Evolutionary conservation across 92 coral and sea anemone species (phyloP).

Genomic region (Heteractis magnifica): DNA sequence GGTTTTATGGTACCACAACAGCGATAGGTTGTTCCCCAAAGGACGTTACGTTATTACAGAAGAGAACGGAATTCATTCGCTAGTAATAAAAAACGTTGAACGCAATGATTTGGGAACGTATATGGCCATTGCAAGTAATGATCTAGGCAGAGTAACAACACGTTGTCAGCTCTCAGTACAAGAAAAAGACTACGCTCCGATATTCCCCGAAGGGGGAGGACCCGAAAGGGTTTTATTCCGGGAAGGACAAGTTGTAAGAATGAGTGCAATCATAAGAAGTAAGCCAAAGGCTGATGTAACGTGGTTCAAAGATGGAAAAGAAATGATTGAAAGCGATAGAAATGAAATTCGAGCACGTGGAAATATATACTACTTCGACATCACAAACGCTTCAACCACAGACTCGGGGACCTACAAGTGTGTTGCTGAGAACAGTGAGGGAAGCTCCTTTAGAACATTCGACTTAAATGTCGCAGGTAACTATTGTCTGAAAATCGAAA

Average conservation of each 20-base stretch:
- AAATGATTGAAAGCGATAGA: conserved; percentile 51
- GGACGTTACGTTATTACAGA: conserved; percentile 56
- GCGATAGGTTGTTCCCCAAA: conserved; percentile 40
- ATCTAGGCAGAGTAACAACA: conserved; percentile 62
- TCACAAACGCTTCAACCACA: conserved; percentile 44
- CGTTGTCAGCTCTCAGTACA: conserved; percentile 70
- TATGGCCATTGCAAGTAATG: conserved; percentile 71
- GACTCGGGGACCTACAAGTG: conserved; percentile 76
- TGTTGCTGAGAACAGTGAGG: conserved; percentile 64
- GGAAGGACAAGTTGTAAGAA: conserved; percentile 67
- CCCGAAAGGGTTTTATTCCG: conserved; percentile 51
- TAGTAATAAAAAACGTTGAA: conserved; percentile 58
- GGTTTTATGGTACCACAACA: conserved; percentile 72
- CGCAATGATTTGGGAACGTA: conserved; percentile 76
- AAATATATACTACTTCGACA: conserved; percentile 49
- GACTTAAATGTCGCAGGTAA: conserved; percentile 68
- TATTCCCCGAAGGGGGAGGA: conserved; percentile 49
- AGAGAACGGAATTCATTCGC: conserved; percentile 55
- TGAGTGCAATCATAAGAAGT: conserved; percentile 63
- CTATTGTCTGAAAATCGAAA: no score
- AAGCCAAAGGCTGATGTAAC: conserved; percentile 58
- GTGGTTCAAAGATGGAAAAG: conserved; percentile 80
- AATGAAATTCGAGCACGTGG: conserved; percentile 59
- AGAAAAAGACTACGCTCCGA: conserved; percentile 55
- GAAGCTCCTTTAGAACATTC: conserved; percentile 60